Conservation (phyloP, 2,888 invertebrate species). For the Nomada hirtipes region DNA sequence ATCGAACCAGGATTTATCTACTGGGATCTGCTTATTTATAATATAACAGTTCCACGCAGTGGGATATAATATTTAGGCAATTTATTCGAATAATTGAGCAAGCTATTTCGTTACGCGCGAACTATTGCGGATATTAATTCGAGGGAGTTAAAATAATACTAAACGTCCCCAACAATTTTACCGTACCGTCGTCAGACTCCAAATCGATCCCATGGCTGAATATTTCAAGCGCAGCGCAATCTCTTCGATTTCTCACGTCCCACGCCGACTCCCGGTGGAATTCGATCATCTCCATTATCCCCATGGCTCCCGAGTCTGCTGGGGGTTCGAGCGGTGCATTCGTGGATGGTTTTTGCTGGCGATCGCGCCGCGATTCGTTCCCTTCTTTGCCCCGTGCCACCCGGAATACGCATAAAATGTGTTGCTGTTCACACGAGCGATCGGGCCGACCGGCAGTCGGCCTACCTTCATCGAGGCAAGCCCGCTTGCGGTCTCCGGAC, state of each 20-base stretch:
- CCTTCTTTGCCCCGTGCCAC: constrained; percentile 33
- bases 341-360: constrained; percentile 36
- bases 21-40: no score
- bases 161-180: background rate
- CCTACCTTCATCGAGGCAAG: constrained; percentile 41
- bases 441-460: background rate
- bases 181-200: no score
- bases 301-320: constrained; percentile 16
- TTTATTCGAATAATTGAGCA: no score
- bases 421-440: constrained; percentile 72
- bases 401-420: constrained; percentile 72
- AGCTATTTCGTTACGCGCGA: no score
- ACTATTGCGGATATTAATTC: no score
- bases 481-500: constrained; percentile 66
- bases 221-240: background rate
- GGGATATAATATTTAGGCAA: no score
- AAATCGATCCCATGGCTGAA: background rate
- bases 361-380: constrained; percentile 30
- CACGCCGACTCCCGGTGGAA: constrained; percentile 6
- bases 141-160: background rate
- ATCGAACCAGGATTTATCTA: no score
- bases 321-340: constrained; percentile 27
- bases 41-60: no score
- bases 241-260: constrained; percentile 14
- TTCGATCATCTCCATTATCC: constrained; percentile 37